Evolutionary conservation across 2,797 vertebrate species (phyloP).

Genomic region (Hephaestus fuliginosus): DNA sequence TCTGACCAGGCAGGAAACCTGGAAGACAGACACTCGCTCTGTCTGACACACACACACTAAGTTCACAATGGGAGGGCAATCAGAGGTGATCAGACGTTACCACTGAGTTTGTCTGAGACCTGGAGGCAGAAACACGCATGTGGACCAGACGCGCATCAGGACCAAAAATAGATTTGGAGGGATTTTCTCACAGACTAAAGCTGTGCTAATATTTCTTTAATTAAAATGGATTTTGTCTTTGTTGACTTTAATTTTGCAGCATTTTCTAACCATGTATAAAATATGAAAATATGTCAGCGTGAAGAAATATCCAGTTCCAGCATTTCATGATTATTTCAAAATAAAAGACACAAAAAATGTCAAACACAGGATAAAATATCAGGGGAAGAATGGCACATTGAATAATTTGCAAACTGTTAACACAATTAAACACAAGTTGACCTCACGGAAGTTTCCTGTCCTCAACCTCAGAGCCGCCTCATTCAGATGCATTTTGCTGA

Average conservation of each 20-base stretch:
- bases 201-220: not conserved
- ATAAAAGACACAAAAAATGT: not conserved
- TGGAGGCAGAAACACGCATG: constrained; percentile 29
- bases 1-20: constrained; percentile 72
- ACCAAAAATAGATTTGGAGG: not conserved
- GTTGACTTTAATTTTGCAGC: not conserved
- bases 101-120: constrained; percentile 54
- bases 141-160: not conserved
- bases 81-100: constrained; percentile 63
- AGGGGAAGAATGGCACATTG: no score
- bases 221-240: not conserved
- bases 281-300: not conserved
- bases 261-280: not conserved
- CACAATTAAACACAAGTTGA: no score
- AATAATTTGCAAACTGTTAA: no score
- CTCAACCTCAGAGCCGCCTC: no score
- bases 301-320: no score
- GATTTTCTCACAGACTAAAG: not conserved
- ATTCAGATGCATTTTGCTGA: no score
- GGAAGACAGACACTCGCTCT: constrained; percentile 46
- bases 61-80: constrained; percentile 33
- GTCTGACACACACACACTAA: constrained; percentile 19
- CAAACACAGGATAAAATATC: not conserved
- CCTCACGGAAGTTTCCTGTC: no score
- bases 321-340: not conserved